Percentiles rank a stretch among this genome's conserved stretches.
phyloP scores from a whole-genome alignment of 2,888 invertebrate species.

The Mimumesa dahlbomi region DNA sequence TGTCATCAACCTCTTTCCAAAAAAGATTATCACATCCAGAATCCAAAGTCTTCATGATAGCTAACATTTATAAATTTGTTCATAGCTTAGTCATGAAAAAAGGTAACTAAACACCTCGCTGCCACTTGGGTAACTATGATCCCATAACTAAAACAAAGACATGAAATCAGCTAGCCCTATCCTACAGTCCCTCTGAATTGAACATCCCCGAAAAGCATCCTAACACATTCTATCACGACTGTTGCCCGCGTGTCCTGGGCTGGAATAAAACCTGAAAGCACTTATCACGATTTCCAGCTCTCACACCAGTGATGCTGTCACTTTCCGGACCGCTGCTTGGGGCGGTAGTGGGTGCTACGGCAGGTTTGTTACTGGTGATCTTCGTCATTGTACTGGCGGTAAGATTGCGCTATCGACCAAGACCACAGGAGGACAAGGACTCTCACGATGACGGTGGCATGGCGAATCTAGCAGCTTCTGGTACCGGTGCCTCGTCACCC shows the following conservation, averaged over 20 bases:
- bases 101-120: no score
- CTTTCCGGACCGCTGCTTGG: conserved; percentile 77
- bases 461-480: conserved; percentile 74
- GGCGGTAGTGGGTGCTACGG: conserved; percentile 76
- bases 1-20: no score
- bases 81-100: no score
- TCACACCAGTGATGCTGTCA: conserved; percentile 77
- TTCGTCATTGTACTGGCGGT: conserved; percentile 76
- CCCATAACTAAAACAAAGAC: conserved; percentile 10
- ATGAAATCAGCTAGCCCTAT: conserved; percentile 21
- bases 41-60: no score
- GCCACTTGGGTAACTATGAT: not conserved
- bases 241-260: conserved; percentile 1
- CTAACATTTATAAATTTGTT: no score
- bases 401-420: conserved; percentile 72
- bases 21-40: no score
- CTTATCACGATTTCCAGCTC: conserved; percentile 65
- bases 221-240: conserved; percentile 10
- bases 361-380: conserved; percentile 76
- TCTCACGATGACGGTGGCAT: conserved; percentile 76
- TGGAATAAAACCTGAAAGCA: conserved; percentile 8
- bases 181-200: no score
- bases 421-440: conserved; percentile 75
- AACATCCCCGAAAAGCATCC: not conserved
- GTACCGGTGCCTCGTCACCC: conserved; percentile 61